Evolutionary conservation across 2,888 invertebrate genomes (phyloP), one percentile per base, ranked within the genome.

Genomic region (Melinaea marsaeus): DNA sequence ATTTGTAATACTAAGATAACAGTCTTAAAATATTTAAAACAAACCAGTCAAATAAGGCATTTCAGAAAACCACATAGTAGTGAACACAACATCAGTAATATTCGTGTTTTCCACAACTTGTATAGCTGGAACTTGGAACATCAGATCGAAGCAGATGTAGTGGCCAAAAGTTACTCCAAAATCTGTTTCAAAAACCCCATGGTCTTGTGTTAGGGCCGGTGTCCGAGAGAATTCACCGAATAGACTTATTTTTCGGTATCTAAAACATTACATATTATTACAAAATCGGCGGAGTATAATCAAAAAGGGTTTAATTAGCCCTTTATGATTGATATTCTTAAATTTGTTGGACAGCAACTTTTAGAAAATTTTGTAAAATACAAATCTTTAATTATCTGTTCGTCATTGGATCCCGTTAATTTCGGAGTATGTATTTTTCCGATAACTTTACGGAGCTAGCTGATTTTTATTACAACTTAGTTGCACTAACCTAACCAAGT

Each of bases 31-130:
- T 42, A 42, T 42, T 3, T 7, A 9, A 42, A 32, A 72, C 76
- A 78, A 72, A 93, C 94, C 94, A 70, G 94, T 94, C 58, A 95
- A 82, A 77, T 94, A 96, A 0, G 97, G 97, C 64, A 96, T 79
- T 75, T 95, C 95, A 0, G 96, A 95, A 74, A 95, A 95, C 97
- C 97, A 97, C 84, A 95, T 94, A 0, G 94, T 93, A 0, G 95
- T 91, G 72, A 93, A 95, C 1, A 94, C 81, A 11, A 96, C 81
- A 72, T 95, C 93, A 22, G 90, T 93, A 1, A 95, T 74, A 0
- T 90, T 86, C 2, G 82, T 71, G 60, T 92, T 86, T 67, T 90
- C 82, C 0, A 93, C 86, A 11, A 93, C 81, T 64, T 92, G 88
- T 7, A 94, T 84, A 0, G 94, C 92, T 0, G 97, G 96, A 4